Percentiles rank a stretch among this genome's conserved stretches.
Evolutionary conservation across 2,113 vertebrate species (phyloP).

Genomic region (Aepyceros melampus): DNA sequence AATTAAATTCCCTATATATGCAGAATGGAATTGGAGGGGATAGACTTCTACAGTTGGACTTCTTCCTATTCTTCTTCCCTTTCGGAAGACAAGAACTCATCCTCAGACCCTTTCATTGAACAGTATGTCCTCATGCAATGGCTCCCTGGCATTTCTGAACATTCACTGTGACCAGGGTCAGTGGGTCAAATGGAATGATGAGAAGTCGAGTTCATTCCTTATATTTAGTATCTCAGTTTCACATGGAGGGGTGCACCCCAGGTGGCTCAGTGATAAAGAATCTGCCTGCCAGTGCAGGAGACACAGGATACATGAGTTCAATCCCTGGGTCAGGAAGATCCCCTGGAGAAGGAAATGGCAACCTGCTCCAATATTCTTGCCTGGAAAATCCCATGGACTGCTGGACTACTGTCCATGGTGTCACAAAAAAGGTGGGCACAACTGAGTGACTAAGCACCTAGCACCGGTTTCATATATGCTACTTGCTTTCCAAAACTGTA

Average conservation of each 20-base stretch:
- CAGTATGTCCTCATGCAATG: background rate
- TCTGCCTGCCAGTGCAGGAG: background rate
- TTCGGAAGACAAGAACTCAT: background rate
- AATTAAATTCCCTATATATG: background rate
- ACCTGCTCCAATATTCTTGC: background rate
- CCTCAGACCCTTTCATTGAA: background rate
- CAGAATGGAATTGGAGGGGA: background rate
- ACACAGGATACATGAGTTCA: background rate
- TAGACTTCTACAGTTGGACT: background rate
- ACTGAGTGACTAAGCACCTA: background rate
- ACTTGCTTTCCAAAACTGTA: constrained; percentile 29
- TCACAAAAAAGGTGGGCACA: background rate
- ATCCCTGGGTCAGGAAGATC: background rate
- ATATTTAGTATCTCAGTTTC: constrained; percentile 64
- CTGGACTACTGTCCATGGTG: background rate
- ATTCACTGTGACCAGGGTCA: constrained; percentile 36
- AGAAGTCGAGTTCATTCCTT: constrained; percentile 64
- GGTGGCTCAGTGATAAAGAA: background rate
- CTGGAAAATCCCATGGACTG: background rate
- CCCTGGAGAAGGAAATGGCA: background rate
- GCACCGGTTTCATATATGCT: constrained; percentile 46
- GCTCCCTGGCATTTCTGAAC: constrained; percentile 69
- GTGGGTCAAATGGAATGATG: constrained; percentile 56
- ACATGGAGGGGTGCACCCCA: background rate
- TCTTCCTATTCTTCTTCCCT: background rate